Evolutionary conservation across 1,140 invertebrate species (phyloP).

Genomic region (Zaprionus gabonicus): DNA sequence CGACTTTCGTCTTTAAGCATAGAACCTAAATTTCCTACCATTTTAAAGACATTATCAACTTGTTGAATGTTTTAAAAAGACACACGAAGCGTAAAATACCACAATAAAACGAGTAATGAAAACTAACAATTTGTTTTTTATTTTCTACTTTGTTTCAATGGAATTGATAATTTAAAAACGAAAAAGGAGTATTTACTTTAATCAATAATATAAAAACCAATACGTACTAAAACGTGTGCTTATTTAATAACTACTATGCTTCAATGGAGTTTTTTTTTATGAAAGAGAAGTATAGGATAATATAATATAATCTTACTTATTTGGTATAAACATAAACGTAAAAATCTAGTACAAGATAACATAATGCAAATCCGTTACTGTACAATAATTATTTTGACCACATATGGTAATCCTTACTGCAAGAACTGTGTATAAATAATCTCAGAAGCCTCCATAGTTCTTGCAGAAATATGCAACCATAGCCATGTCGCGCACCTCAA

Average conservation of each 20-base stretch:
- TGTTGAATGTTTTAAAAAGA: slow-evolving; percentile 50
- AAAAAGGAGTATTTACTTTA: too few relatives aligned
- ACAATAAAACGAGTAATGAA: slow-evolving; percentile 23
- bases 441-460: slow-evolving; percentile 12
- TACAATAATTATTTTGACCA: background rate
- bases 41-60: slow-evolving; percentile 7
- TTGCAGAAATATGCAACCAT: slow-evolving; percentile 48
- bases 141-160: background rate
- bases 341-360: background rate
- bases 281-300: background rate
- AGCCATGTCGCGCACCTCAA: slow-evolving; percentile 88
- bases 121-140: background rate
- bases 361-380: background rate
- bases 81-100: slow-evolving; percentile 7
- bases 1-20: slow-evolving; percentile 12
- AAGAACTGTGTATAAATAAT: background rate
- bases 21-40: slow-evolving; percentile 14
- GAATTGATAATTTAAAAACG: background rate
- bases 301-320: background rate
- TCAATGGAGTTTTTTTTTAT: background rate
- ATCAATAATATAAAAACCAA: too few relatives aligned
- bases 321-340: background rate
- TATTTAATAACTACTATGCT: too few relatives aligned
- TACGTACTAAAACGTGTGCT: too few relatives aligned
- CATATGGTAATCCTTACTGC: too few relatives aligned